Evolutionary conservation across 2,888 invertebrate genomes (phyloP), one percentile per base, ranked within the genome.

Genomic region (Papilio elwesi): DNA sequence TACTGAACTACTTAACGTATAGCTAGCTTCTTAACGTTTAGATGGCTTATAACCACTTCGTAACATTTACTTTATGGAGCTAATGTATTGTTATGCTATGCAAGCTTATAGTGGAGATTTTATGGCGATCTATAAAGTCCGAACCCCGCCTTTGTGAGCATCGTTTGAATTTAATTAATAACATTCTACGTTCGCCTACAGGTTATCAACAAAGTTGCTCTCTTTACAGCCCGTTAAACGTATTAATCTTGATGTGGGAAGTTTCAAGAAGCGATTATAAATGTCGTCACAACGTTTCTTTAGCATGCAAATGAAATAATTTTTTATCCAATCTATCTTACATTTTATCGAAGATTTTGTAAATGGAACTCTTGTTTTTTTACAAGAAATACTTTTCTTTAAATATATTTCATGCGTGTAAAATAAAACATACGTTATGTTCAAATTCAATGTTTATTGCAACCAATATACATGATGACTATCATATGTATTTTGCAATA

Each of bases 181-280:
- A 51, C 63, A 52, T 64, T 64, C 48, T 66, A 15, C 55, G 63
- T 36, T 43, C 53, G n/a, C 62, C 62, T 64, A 53, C 70, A 70
- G 70, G 64, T 70, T 64, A 55, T 70, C 64, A 55, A 64, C 70
- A 64, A 70, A 70, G 70, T 70, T 64, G 48, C 70, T 64, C 69
- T 51, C 64, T 70, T 70, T 64, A 70, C 70, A 64, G 70, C 53
- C 64, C 64, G 64, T 70, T 70, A 55, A 70, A 70, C 52, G 47
- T 53, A 47, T 64, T 64, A 64, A 70, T 70, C 64, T 70, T 36
- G 47, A 64, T 64, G 53, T 48, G 51, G 16, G 38, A 62, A 62
- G 69, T 69, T 69, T n/a, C 38, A 26, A 68, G 57, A 68, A 68
- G 48, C 47, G 55, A 57, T 68, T 15, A 68, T 48, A 48, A 55